These are phyloP conservation scores for Lynx canadensis DNA, from an alignment of 2,113 vertebrate species.

Conservation along the genomic window DNA sequence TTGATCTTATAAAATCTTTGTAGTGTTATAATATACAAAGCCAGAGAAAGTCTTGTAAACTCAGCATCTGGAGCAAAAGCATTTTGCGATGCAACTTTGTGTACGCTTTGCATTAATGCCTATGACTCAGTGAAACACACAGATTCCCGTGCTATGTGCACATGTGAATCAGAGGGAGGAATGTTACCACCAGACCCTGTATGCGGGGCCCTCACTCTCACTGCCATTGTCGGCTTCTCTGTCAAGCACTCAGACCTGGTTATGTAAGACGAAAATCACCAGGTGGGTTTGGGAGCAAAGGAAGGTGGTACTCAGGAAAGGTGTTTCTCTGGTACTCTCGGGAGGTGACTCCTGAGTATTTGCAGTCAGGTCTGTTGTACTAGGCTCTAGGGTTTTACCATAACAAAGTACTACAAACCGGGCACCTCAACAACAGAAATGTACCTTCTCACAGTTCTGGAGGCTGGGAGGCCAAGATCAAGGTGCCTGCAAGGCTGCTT, in stretches of 20 bases:
- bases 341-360: neutral
- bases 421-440: neutral
- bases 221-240: neutral
- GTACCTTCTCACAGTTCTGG: neutral
- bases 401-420: too few species aligned
- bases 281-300: neutral
- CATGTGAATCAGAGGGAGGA: neutral
- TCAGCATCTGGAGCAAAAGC: conserved; percentile 30
- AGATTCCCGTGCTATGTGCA: conserved; percentile 25
- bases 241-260: neutral
- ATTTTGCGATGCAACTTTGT: conserved; percentile 67
- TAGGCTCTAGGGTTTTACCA: neutral
- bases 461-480: neutral
- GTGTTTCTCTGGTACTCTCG: neutral
- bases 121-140: conserved; percentile 51
- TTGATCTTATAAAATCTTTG: neutral
- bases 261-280: neutral
- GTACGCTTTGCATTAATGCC: conserved; percentile 28
- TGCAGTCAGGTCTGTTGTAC: neutral
- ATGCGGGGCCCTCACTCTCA: neutral
- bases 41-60: conserved; percentile 49
- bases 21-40: conserved; percentile 31
- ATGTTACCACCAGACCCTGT: neutral
- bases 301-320: neutral
- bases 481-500: too few species aligned